phyloP scores from a whole-genome alignment of 2,797 vertebrate genomes.

The Molossus alvarezi region DNA sequence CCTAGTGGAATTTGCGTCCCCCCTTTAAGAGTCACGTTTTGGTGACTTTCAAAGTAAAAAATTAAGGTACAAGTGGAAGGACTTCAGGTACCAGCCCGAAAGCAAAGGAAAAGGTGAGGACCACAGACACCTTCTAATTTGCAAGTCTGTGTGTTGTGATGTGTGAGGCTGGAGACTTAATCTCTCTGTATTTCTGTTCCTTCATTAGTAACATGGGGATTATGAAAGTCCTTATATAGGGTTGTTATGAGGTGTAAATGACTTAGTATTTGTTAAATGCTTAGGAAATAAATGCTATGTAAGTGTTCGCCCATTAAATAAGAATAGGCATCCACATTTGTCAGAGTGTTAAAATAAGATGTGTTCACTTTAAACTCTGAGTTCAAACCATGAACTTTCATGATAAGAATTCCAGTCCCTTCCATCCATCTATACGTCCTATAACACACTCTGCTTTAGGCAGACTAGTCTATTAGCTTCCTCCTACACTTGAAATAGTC shows the following conservation, averaged over 20 bases:
- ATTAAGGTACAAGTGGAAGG: background rate
- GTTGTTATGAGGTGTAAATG: conserved; percentile 41
- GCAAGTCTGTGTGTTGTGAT: background rate
- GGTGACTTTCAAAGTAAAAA: conserved; percentile 22
- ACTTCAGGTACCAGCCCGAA: background rate
- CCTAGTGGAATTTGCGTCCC: background rate
- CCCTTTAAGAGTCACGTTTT: background rate
- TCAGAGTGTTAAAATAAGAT: background rate
- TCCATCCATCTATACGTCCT: background rate
- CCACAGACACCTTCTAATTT: background rate
- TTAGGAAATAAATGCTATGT: background rate
- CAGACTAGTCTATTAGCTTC: background rate
- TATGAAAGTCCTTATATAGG: background rate
- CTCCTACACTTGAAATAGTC: background rate
- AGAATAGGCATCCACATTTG: conserved; percentile 19
- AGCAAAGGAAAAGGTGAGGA: background rate
- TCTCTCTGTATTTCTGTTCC: background rate
- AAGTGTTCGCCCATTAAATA: conserved; percentile 39
- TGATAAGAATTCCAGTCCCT: background rate
- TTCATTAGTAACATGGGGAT: background rate
- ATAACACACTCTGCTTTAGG: background rate
- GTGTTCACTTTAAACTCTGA: conserved; percentile 9
- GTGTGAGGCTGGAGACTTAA: background rate
- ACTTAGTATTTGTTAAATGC: conserved; percentile 22
- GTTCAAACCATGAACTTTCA: background rate